phyloP scores from a whole-genome alignment of 1,140 invertebrate species.

The Zophobas atratus region DNA sequence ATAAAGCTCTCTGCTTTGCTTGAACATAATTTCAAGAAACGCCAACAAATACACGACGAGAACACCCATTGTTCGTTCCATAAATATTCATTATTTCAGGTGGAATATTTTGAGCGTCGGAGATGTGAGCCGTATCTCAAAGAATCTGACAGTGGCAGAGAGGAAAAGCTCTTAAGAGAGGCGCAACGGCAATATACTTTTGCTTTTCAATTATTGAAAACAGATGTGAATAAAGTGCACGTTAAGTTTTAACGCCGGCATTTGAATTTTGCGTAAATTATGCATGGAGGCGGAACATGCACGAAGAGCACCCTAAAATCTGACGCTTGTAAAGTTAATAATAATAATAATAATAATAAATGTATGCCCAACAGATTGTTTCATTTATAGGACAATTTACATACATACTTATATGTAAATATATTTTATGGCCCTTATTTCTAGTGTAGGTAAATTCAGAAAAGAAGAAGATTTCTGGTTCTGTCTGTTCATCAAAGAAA shows the following conservation, averaged over 20 bases:
- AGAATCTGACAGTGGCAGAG: slow-evolving; percentile 20
- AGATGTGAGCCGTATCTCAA: slow-evolving; percentile 28
- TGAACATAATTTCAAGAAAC: slow-evolving; percentile 41
- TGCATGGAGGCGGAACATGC: background rate
- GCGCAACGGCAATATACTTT: slow-evolving; percentile 23
- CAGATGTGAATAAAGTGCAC: slow-evolving; percentile 39
- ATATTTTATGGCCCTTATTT: too few species aligned
- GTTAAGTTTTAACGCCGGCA: slow-evolving; percentile 21
- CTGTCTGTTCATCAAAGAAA: too few species aligned
- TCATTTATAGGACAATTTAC: too few species aligned
- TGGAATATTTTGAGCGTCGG: slow-evolving; percentile 30
- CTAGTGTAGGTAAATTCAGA: too few species aligned
- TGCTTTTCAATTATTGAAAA: slow-evolving; percentile 43
- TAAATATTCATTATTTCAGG: slow-evolving; percentile 53
- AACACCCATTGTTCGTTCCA: slow-evolving; percentile 50
- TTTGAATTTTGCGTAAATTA: slow-evolving; percentile 11
- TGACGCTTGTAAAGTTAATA: too few species aligned
- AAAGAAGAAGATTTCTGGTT: too few species aligned
- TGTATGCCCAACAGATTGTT: too few species aligned
- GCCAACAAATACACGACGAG: slow-evolving; percentile 33
- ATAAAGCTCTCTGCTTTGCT: slow-evolving; percentile 34
- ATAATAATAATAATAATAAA: too few species aligned
- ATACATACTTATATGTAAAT: too few species aligned
- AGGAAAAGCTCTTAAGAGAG: slow-evolving; percentile 35
- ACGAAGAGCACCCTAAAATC: too few species aligned